Evolutionary conservation across 2,113 vertebrate species (phyloP).

Genomic region (Oceanites oceanicus): DNA sequence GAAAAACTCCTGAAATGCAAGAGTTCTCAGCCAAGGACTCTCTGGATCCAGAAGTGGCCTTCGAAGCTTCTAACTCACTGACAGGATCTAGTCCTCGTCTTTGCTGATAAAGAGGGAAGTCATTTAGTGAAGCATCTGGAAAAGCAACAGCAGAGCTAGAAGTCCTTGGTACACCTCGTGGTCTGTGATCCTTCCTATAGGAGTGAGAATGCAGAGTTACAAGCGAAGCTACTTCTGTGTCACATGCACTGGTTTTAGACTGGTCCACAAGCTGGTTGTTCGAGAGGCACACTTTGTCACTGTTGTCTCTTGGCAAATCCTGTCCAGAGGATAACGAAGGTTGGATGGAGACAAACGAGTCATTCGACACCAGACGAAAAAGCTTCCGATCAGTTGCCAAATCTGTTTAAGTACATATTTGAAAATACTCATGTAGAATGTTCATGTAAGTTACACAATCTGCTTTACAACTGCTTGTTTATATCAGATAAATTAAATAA

Average conservation of each 20-base stretch:
- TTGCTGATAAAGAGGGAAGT: conserved; percentile 91
- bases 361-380: conserved; percentile 93
- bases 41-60: conserved; percentile 80
- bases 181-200: conserved; percentile 91
- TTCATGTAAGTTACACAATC: background rate
- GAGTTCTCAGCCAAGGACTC: conserved; percentile 78
- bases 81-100: conserved; percentile 93
- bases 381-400: conserved; percentile 91
- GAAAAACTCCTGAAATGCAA: conserved; percentile 78
- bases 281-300: conserved; percentile 81
- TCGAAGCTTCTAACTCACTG: conserved; percentile 89
- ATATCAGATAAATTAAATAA: background rate
- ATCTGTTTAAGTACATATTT: conserved; percentile 79
- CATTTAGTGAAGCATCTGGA: conserved; percentile 89
- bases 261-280: conserved; percentile 85
- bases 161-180: conserved; percentile 93
- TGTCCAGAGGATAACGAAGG: conserved; percentile 91
- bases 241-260: conserved; percentile 83
- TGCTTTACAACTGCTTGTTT: background rate
- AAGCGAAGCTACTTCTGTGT: conserved; percentile 84
- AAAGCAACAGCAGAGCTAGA: conserved; percentile 97
- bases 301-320: conserved; percentile 84
- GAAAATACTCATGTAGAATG: conserved; percentile 19
- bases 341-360: conserved; percentile 96
- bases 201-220: conserved; percentile 88